Conservation (phyloP, 2,888 invertebrate genomes). For the Teleiodes luculella region DNA sequence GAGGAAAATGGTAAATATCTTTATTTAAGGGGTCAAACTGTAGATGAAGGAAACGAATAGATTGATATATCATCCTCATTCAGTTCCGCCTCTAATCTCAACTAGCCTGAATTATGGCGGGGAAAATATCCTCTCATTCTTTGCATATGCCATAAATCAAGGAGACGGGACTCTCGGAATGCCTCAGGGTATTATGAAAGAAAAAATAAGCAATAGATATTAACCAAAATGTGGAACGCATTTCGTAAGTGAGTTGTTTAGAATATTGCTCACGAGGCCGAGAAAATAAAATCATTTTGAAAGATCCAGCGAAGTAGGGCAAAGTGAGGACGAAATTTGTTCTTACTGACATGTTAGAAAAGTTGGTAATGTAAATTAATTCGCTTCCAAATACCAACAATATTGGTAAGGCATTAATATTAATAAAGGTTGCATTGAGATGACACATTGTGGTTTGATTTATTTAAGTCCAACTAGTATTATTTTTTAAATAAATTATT, state of each 20-base stretch:
- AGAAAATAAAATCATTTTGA: constrained; percentile 7
- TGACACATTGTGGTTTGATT: too few species aligned
- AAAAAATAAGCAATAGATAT: constrained; percentile 71
- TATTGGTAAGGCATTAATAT: too few species aligned
- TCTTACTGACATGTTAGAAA: not conserved
- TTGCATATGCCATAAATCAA: constrained; percentile 74
- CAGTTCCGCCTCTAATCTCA: constrained; percentile 64
- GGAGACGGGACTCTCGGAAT: constrained; percentile 52
- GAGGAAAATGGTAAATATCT: too few species aligned
- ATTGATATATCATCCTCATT: constrained; percentile 57
- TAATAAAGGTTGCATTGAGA: too few species aligned
- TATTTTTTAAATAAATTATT: too few species aligned
- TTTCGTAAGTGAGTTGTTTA: constrained; percentile 13
- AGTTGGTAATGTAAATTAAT: not conserved
- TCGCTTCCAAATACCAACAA: too few species aligned
- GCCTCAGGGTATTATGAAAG: constrained; percentile 61
- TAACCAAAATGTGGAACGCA: constrained; percentile 49
- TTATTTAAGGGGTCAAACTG: constrained; percentile 25
- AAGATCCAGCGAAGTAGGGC: constrained; percentile 2
- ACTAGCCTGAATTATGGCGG: constrained; percentile 72
- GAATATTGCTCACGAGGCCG: constrained; percentile 5
- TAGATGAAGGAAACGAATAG: constrained; percentile 38
- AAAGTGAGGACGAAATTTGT: not conserved
- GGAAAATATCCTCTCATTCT: constrained; percentile 73
- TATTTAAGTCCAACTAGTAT: too few species aligned